Percentiles rank a stretch among this genome's conserved stretches.
These are phyloP conservation scores for Leuciscus waleckii DNA, from an alignment of 2,797 vertebrate genomes.

Conservation along the genomic window DNA sequence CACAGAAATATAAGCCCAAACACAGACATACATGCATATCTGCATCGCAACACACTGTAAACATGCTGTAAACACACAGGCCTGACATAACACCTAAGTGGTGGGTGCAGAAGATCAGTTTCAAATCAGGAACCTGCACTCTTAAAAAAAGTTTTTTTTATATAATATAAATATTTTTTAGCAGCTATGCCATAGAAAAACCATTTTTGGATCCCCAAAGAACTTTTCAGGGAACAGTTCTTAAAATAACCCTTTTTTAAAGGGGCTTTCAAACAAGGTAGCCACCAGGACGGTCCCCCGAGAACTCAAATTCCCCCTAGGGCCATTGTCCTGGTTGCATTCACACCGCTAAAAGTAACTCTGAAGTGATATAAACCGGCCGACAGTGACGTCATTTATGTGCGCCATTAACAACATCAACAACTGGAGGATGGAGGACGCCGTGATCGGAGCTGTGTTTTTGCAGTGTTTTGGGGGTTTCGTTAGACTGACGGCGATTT, in stretches of 20 bases:
- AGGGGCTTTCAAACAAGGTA: not conserved
- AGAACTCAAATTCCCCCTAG: not conserved
- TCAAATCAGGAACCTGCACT: not conserved
- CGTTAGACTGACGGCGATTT: too few relatives aligned
- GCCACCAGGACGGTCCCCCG: too few relatives aligned
- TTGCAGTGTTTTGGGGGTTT: not conserved
- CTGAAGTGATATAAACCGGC: not conserved
- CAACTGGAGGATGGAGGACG: not conserved
- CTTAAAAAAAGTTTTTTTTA: not conserved
- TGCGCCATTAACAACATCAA: not conserved
- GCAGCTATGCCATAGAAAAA: not conserved
- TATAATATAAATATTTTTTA: too few relatives aligned
- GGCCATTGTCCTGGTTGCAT: not conserved
- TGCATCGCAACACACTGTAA: not conserved
- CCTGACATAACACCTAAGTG: not conserved
- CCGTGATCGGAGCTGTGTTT: not conserved
- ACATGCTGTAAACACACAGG: not conserved
- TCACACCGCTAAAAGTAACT: not conserved
- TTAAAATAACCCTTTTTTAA: not conserved
- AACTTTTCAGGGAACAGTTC: not conserved
- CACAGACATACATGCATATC: not conserved
- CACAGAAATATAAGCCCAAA: conserved; percentile 1
- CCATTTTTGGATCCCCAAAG: not conserved
- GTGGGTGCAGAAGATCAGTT: not conserved
- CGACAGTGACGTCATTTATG: not conserved